These are phyloP conservation scores for Eupithecia subfuscata DNA, from an alignment of 2,888 invertebrate species.

Conservation along the genomic window DNA sequence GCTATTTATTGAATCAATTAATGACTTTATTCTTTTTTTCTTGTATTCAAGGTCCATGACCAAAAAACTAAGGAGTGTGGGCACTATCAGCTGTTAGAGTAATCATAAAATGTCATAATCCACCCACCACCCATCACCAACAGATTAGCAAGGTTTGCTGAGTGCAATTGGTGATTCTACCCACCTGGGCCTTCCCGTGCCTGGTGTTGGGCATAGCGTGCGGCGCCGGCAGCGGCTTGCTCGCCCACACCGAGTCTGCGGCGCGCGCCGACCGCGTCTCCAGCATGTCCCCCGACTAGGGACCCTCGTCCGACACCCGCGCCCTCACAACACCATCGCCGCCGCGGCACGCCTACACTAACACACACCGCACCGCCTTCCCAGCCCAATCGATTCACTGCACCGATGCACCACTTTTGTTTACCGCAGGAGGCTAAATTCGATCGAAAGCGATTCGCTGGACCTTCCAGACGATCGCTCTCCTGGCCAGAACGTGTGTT, in stretches of 20 bases:
- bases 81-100: conserved; percentile 17
- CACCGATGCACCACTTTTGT: conserved; percentile 63
- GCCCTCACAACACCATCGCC: conserved; percentile 61
- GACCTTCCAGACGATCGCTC: conserved; percentile 54
- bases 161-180: conserved; percentile 28
- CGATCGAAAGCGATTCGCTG: conserved; percentile 65
- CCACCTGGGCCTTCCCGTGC: conserved; percentile 89
- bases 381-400: conserved; percentile 50
- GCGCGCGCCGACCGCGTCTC: conserved; percentile 89
- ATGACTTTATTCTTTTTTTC: conserved; percentile 4
- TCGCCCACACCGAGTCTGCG: conserved; percentile 88
- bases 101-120: not conserved
- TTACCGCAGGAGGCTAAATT: conserved; percentile 73
- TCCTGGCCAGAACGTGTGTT: conserved; percentile 25
- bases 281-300: conserved; percentile 85
- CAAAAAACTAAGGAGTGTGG: not conserved
- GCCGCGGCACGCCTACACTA: conserved; percentile 28
- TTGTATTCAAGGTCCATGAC: conserved; percentile 12
- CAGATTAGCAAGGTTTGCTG: not conserved
- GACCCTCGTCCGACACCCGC: conserved; percentile 55
- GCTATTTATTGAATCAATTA: conserved; percentile 14
- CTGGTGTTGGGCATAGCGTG: conserved; percentile 83
- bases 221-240: conserved; percentile 84
- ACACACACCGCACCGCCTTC: conserved; percentile 61
- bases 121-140: not conserved